Percentiles rank a stretch among this genome's conserved stretches.
Conservation (phyloP, 2,797 vertebrate genomes). For the Enteromius radiatus region DNA sequence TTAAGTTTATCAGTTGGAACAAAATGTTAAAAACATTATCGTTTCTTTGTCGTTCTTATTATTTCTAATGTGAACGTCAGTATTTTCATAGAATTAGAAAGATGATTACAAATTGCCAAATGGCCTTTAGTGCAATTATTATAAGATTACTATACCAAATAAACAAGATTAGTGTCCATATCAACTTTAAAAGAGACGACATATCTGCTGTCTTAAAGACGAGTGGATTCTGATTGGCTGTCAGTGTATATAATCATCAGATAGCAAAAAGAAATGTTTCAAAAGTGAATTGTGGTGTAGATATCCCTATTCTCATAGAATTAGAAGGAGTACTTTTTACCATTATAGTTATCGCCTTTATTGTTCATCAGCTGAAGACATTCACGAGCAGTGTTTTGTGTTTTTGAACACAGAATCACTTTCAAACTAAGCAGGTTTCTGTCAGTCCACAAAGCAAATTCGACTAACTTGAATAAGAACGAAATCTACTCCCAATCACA, state of each 20-base stretch:
- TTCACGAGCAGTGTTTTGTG: background rate
- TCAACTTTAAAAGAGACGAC: background rate
- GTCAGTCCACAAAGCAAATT: background rate
- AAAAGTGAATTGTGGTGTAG: background rate
- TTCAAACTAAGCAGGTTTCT: background rate
- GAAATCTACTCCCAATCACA: background rate
- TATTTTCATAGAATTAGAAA: background rate
- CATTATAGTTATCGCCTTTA: background rate
- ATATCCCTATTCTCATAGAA: background rate
- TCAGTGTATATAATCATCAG: background rate
- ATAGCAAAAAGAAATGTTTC: background rate
- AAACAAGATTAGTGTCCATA: background rate
- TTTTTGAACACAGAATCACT: background rate
- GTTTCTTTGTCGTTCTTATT: background rate
- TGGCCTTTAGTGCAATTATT: background rate
- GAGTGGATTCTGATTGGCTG: background rate
- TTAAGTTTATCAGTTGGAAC: background rate
- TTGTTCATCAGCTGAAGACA: background rate
- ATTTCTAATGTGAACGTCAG: background rate
- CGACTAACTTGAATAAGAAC: background rate
- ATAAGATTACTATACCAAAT: background rate
- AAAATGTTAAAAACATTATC: background rate
- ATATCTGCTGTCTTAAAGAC: background rate
- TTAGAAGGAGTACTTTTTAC: background rate
- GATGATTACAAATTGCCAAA: background rate